Percentiles rank a stretch among this genome's conserved stretches.
Conservation (phyloP, 2,888 invertebrate genomes). For the Cheilosia urbana region DNA sequence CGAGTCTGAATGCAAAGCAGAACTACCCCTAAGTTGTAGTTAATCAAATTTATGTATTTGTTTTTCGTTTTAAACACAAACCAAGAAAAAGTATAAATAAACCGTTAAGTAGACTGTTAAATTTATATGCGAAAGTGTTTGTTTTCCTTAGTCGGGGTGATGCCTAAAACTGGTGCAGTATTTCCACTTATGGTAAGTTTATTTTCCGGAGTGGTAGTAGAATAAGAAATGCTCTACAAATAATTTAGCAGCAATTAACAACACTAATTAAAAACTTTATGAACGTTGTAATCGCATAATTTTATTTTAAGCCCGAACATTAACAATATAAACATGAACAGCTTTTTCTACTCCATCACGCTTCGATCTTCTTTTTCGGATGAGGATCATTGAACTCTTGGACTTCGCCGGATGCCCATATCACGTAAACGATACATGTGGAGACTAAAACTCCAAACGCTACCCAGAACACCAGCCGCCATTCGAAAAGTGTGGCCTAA, state of each 20-base stretch:
- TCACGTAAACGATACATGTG: constrained; percentile 88
- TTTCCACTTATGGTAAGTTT: too few relatives aligned
- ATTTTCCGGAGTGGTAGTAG: too few relatives aligned
- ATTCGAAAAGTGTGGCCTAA: constrained; percentile 87
- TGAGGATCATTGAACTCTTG: constrained; percentile 89
- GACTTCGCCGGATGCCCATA: constrained; percentile 90
- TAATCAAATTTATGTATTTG: neutral
- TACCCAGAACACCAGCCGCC: constrained; percentile 93
- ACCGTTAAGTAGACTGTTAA: constrained; percentile 71
- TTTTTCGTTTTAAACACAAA: constrained; percentile 25
- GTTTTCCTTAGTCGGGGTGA: neutral
- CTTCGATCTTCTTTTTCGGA: constrained; percentile 77
- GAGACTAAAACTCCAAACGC: constrained; percentile 87
- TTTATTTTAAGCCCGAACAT: too few relatives aligned
- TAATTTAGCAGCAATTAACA: too few relatives aligned
- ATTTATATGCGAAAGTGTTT: constrained; percentile 6
- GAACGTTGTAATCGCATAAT: too few relatives aligned
- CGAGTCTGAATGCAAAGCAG: constrained; percentile 26
- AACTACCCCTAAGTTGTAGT: constrained; percentile 35
- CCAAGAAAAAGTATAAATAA: constrained; percentile 66
- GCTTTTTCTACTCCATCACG: neutral
- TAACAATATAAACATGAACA: too few relatives aligned
- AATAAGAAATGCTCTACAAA: too few relatives aligned
- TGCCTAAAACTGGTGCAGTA: too few relatives aligned
- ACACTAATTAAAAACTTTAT: too few relatives aligned